Conservation (phyloP, 2,113 vertebrate species). For the Tyrannus savana region DNA sequence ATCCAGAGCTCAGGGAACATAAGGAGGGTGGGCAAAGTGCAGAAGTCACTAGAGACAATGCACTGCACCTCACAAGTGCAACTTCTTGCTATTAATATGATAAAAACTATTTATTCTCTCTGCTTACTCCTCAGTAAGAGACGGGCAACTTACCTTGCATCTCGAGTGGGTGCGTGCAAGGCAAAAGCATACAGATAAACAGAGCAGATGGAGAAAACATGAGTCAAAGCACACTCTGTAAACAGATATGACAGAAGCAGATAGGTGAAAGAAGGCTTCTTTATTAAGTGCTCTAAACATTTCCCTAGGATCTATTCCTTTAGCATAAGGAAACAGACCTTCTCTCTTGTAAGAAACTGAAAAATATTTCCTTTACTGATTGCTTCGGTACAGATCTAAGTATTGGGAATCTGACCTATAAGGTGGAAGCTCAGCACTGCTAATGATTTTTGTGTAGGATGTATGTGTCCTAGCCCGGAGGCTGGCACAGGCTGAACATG, state of each 20-base stretch:
- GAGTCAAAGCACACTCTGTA: slow-evolving; percentile 16
- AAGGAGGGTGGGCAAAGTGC: neutral
- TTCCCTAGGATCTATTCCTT: neutral
- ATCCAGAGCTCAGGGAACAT: neutral
- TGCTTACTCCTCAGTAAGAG: neutral
- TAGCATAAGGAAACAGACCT: neutral
- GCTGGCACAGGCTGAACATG: neutral
- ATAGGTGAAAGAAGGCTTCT: neutral
- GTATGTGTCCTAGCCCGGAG: neutral
- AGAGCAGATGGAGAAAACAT: slow-evolving; percentile 35
- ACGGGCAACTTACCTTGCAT: neutral
- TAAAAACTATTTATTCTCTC: neutral
- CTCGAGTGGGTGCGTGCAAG: neutral
- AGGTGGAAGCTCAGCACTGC: neutral
- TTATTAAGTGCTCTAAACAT: neutral
- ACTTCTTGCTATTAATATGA: neutral
- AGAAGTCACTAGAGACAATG: neutral
- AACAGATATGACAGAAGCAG: neutral
- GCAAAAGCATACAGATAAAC: neutral
- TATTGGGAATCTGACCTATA: neutral
- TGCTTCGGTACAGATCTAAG: neutral
- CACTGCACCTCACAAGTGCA: neutral
- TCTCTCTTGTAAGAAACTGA: neutral
- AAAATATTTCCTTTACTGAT: neutral
- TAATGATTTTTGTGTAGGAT: neutral